Evolutionary conservation across 2,113 vertebrate species (phyloP), one percentile per base, ranked within the genome.

Genomic region (Brachyistius frenatus): DNA sequence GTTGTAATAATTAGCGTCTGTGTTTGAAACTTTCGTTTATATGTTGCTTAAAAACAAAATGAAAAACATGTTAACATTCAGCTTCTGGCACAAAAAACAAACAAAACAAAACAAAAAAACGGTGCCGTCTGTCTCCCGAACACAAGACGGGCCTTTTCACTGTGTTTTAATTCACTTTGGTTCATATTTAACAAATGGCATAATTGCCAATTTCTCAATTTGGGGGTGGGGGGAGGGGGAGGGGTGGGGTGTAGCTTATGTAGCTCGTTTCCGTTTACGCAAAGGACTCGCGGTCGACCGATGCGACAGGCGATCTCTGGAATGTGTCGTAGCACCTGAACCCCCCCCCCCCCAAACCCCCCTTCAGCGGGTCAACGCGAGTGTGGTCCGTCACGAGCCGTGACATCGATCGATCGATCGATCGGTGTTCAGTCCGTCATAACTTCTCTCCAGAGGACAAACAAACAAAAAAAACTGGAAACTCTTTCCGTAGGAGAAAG

Each of bases 311-410:
- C 66, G 84, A 92, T 93, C 90, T 95, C 92, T 94, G 93, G 94
- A 95, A 95, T 94, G 95, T 91, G 93, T 93, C 81, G 61, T 87
- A 94, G 94, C 94, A 94, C 93, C 94, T 89, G 77, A 80, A 90
- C 65, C 58, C 74, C 67, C 56, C 75, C 87, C 76, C 70, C 23
- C 23, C 23, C 23, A 23, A 23, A 55, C 74, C 67, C 56, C 75
- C 87, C 76, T 67, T 73, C 31, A 84, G 86, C 69, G 46, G 53
- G 74, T 79, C 57, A 23, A 76, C 46, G n/a, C n/a, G n/a, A n/a
- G n/a, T n/a, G n/a, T 63, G 30, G 15, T 47, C 47, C 0, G 82
- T 74, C 86, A 79, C 77, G 4, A 78, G 46, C 10, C 0, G 80
- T 65, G 74, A 78, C 72, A 47, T 54, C 57, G 31, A 73, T 67